A percentile compares a stretch with the other conserved stretches of the same genome.
These are phyloP conservation scores for Hozukius guyotensis DNA, from an alignment of 2,797 vertebrate species.

Conservation along the genomic window DNA sequence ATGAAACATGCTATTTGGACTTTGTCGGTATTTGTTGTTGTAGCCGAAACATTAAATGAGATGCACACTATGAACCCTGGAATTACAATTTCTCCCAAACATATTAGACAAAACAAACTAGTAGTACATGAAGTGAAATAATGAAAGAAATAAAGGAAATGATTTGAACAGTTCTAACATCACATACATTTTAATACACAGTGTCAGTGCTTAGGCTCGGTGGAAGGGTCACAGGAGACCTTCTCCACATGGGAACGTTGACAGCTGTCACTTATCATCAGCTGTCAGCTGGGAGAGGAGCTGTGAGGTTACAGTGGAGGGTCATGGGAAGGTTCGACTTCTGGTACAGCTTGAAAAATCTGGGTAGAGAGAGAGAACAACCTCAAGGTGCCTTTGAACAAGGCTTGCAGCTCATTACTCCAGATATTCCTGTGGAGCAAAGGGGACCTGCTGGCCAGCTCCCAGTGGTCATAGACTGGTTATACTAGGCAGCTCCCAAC, in stretches of 20 bases:
- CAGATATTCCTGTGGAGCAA: not conserved
- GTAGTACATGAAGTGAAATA: too few species aligned
- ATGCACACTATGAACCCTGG: too few species aligned
- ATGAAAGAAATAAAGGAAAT: too few species aligned
- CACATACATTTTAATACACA: not conserved
- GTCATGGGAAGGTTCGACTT: conserved; percentile 4
- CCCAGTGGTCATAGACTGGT: not conserved
- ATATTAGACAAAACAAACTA: too few species aligned
- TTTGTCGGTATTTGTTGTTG: too few species aligned
- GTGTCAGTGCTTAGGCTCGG: not conserved
- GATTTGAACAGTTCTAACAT: not conserved
- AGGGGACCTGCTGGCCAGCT: not conserved
- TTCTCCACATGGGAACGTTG: conserved; percentile 1
- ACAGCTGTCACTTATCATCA: conserved; percentile 23
- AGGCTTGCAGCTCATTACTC: not conserved
- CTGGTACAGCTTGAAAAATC: not conserved
- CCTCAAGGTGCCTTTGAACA: not conserved
- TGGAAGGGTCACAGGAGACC: not conserved
- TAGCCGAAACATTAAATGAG: too few species aligned
- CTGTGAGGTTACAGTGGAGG: not conserved
- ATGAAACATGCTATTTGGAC: too few species aligned
- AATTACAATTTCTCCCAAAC: too few species aligned
- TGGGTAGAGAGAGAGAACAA: not conserved
- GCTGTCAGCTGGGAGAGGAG: not conserved
- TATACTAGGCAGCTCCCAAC: not conserved